These are phyloP conservation scores for Acheta domesticus DNA, from an alignment of 2,888 invertebrate species.

Conservation along the genomic window DNA sequence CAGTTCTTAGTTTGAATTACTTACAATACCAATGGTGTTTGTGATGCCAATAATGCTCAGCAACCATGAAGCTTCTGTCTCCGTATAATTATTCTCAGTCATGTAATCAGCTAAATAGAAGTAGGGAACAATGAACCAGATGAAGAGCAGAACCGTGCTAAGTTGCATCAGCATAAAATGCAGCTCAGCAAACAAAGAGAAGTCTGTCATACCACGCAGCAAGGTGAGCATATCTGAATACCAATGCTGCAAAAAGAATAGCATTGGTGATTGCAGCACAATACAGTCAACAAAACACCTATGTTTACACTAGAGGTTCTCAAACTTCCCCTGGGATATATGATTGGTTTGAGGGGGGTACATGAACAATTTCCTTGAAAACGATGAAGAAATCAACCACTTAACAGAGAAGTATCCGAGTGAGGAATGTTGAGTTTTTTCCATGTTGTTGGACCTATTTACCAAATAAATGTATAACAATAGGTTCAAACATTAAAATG, in stretches of 20 bases:
- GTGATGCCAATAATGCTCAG: constrained; percentile 84
- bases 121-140: constrained; percentile 94
- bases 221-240: constrained; percentile 63
- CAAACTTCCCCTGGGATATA: too few species aligned
- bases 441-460: too few species aligned
- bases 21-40: constrained; percentile 86
- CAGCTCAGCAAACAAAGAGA: constrained; percentile 70
- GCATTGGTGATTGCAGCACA: too few species aligned
- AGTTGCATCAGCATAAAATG: constrained; percentile 78
- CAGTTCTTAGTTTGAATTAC: constrained; percentile 39
- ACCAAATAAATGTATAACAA: too few species aligned
- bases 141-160: constrained; percentile 83
- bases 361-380: too few species aligned
- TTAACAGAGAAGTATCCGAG: too few species aligned
- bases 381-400: too few species aligned
- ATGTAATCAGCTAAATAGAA: constrained; percentile 88
- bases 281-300: too few species aligned
- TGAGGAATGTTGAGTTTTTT: too few species aligned
- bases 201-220: constrained; percentile 72
- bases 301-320: too few species aligned
- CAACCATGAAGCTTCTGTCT: constrained; percentile 72
- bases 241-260: constrained; percentile 62
- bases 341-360: too few species aligned
- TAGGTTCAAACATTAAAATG: too few species aligned
- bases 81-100: constrained; percentile 64